A percentile compares a stretch with the other conserved stretches of the same genome.
Evolutionary conservation across 2,113 vertebrate species (phyloP).

Genomic region (Cephalopholis sonnerati): DNA sequence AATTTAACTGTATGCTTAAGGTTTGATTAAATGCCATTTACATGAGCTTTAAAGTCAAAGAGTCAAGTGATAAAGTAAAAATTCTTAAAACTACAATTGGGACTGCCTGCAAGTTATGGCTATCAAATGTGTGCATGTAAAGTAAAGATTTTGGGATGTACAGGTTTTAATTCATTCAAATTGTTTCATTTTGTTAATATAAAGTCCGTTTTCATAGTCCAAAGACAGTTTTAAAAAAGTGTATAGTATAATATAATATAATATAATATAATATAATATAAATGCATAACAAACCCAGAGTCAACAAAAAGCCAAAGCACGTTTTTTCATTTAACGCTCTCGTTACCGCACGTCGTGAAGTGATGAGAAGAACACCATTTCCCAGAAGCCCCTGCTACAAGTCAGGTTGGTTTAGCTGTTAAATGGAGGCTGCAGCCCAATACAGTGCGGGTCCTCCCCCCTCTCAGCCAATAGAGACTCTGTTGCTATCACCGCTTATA

Average conservation of each 20-base stretch:
- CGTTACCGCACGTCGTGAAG: neutral
- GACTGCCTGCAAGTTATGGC: neutral
- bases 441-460: constrained; percentile 68
- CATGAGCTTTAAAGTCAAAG: neutral
- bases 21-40: too few relatives aligned
- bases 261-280: neutral
- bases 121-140: neutral
- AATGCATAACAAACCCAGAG: neutral
- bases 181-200: neutral
- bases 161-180: neutral
- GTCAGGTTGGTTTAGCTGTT: constrained; percentile 33
- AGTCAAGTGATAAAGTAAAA: neutral
- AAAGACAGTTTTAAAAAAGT: too few relatives aligned
- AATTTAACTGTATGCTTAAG: too few relatives aligned
- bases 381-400: constrained; percentile 79
- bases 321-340: neutral
- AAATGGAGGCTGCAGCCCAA: constrained; percentile 73
- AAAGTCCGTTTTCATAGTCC: neutral
- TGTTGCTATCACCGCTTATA: constrained; percentile 94
- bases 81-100: neutral
- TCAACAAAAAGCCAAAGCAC: neutral
- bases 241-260: neutral
- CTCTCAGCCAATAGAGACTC: constrained; percentile 86
- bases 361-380: constrained; percentile 80
- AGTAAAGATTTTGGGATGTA: neutral